Evolutionary conservation across 2,797 vertebrate genomes (phyloP).

Genomic region (Anomalospiza imberbis): DNA sequence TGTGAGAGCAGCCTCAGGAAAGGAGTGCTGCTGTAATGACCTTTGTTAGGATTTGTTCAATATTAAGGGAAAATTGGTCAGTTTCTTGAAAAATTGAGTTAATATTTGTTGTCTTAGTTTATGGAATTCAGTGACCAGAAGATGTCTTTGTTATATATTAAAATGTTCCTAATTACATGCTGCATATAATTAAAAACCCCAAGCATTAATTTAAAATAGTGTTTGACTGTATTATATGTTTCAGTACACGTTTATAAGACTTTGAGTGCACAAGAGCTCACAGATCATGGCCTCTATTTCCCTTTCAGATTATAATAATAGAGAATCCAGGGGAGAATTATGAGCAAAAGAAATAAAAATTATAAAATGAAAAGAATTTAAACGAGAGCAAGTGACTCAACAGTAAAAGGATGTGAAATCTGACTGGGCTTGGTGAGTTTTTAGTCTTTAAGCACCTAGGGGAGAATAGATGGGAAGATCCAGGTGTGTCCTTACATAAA

Average conservation of each 20-base stretch:
- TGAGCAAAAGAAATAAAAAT: not conserved
- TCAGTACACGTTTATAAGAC: not conserved
- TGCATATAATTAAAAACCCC: not conserved
- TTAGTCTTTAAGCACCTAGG: not conserved
- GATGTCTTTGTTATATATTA: not conserved
- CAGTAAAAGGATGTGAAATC: not conserved
- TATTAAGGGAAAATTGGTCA: not conserved
- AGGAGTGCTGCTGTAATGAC: not conserved
- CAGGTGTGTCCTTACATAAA: not conserved
- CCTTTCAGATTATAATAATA: not conserved
- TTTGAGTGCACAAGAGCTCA: not conserved
- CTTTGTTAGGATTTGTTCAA: not conserved
- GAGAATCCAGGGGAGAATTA: not conserved
- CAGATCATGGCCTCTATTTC: not conserved
- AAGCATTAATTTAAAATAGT: not conserved
- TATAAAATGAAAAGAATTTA: not conserved
- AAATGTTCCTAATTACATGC: not conserved
- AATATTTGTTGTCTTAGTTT: not conserved
- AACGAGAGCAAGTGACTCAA: rapidly evolving
- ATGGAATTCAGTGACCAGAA: not conserved
- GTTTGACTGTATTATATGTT: not conserved
- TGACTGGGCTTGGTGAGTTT: not conserved
- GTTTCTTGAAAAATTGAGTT: not conserved
- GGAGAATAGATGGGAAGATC: not conserved
- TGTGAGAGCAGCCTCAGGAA: not conserved